Evolutionary conservation across 2,113 vertebrate species (phyloP), one percentile per base, ranked within the genome.

Genomic region (Pipra filicauda): DNA sequence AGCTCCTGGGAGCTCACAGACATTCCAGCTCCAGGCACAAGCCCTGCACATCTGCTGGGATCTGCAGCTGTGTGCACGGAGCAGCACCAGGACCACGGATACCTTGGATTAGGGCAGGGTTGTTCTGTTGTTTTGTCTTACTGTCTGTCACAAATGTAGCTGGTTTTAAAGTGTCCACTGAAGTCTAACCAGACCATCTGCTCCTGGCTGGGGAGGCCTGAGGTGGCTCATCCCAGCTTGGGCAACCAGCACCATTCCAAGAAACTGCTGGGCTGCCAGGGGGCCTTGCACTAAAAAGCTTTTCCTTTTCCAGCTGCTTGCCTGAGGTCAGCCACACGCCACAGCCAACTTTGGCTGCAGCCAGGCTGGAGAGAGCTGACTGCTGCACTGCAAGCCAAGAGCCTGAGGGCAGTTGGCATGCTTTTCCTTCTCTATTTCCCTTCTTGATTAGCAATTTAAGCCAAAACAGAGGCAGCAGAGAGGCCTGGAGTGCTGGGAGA

Each of bases 381-480:
- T 95, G 55, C 37, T 28, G 30, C 30, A 90, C 67, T 74, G 43
- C 51, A 86, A 93, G 93, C 92, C 92, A 94, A 61, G 82, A 95
- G 93, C 83, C 80, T 58, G 67, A 77, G 61, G 89, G 85, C 9
- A 17, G 66, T 70, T 87, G 94, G 94, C 87, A 35, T 49, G 58
- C 52, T 59, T 82, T 22, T 39, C 57, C 66, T 35, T 54, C 49
- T 61, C 71, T 16, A 1, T 49, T 83, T 75, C 92, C 54, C 77
- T 83, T 27, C 57, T 96, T 93, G 71, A 94, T 92, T 21, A 89
- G 70, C 19, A 46, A 85, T 85, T 58, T 31, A 22, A 85, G 85
- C 90, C 85, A 95, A 89, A 95, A 81, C 67, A n/a, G 89, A 94
- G n/a, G 65, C 80, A 76, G 85, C 28, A 44, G 71, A 61, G 57